phyloP scores from a whole-genome alignment of 2,113 vertebrate species.

The Cariama cristata region DNA sequence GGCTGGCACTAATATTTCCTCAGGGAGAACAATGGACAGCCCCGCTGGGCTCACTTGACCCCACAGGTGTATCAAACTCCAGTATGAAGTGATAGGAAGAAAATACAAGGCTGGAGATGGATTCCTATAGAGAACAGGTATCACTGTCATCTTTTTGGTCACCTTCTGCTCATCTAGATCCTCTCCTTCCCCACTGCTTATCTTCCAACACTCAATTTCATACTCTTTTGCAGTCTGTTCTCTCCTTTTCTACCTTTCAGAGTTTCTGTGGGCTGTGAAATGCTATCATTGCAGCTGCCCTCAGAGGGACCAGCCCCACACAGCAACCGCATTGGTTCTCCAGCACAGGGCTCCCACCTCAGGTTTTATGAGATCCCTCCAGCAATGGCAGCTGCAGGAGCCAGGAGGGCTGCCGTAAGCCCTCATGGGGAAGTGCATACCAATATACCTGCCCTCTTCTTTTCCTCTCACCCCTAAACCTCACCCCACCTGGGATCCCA shows the following conservation, averaged over 20 bases:
- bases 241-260: neutral
- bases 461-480: neutral
- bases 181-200: neutral
- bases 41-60: neutral
- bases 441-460: neutral
- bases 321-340: accelerated
- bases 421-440: accelerated
- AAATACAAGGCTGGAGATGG: neutral
- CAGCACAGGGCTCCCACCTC: accelerated
- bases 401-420: neutral
- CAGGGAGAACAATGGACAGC: neutral
- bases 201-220: neutral
- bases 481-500: neutral
- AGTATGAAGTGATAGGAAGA: neutral
- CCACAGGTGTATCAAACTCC: neutral
- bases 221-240: neutral
- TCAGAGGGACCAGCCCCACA: neutral
- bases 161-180: neutral
- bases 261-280: neutral
- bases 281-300: neutral
- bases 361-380: neutral
- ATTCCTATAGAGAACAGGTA: neutral
- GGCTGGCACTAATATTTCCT: neutral
- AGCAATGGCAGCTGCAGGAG: neutral
- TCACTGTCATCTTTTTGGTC: neutral